These are phyloP conservation scores for Sebastes ruberrimus DNA, from an alignment of 2,797 vertebrate species.

Conservation along the genomic window DNA sequence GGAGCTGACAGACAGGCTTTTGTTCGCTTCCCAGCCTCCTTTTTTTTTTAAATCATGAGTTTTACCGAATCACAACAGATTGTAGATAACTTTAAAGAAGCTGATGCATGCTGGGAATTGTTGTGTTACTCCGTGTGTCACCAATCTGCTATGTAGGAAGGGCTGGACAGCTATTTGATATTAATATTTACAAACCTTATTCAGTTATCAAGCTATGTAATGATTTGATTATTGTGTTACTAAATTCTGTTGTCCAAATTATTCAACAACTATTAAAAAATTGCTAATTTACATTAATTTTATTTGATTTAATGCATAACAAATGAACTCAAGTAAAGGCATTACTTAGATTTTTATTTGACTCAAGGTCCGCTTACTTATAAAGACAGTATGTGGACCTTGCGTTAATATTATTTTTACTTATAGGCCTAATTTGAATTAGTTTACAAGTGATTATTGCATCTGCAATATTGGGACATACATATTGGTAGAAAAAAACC, in stretches of 20 bases:
- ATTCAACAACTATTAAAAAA: background rate
- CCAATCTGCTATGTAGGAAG: background rate
- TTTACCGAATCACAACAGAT: background rate
- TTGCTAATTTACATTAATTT: background rate
- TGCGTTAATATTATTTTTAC: background rate
- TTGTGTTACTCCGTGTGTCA: background rate
- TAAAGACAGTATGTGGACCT: background rate
- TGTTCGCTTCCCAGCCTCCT: slow-evolving; percentile 25
- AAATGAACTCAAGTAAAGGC: background rate
- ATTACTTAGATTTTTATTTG: background rate
- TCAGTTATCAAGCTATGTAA: background rate
- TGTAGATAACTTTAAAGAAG: background rate
- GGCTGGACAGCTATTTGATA: background rate
- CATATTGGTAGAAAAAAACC: too few relatives aligned
- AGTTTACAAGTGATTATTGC: background rate
- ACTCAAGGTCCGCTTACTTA: background rate
- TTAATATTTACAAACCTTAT: background rate
- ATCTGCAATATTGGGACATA: background rate
- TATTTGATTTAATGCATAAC: background rate
- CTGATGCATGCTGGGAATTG: background rate
- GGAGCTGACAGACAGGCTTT: slow-evolving; percentile 33
- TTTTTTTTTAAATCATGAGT: background rate
- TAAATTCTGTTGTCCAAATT: background rate
- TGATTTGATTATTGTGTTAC: background rate
- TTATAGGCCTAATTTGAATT: background rate